phyloP scores from a whole-genome alignment of 53 echinoderm and acorn worm genomes.

The Hippasteria phrygiana region DNA sequence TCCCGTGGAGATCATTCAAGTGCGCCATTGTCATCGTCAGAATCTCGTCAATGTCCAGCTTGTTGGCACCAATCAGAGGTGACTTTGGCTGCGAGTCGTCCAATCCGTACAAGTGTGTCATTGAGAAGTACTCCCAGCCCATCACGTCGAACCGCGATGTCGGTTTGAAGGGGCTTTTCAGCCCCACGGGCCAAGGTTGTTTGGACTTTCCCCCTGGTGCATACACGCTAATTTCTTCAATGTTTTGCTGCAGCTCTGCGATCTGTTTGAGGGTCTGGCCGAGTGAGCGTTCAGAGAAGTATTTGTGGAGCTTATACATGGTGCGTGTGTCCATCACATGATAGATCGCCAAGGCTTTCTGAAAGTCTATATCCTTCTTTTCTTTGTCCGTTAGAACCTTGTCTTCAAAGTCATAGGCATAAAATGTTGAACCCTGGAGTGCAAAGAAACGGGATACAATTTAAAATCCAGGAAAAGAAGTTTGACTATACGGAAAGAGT shows the following conservation, averaged over 20 bases:
- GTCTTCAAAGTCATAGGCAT: slow-evolving; percentile 85
- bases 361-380: slow-evolving; percentile 75
- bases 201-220: slow-evolving; percentile 85
- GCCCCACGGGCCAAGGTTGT: slow-evolving; percentile 90
- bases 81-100: slow-evolving; percentile 83
- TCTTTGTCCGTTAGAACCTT: slow-evolving; percentile 81
- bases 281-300: slow-evolving; percentile 82
- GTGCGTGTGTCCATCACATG: slow-evolving; percentile 89
- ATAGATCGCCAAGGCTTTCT: slow-evolving; percentile 83
- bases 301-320: slow-evolving; percentile 95
- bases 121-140: slow-evolving; percentile 97
- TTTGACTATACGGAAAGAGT: no score
- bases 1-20: slow-evolving; percentile 88
- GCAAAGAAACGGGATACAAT: not conserved
- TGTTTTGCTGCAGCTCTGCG: slow-evolving; percentile 70
- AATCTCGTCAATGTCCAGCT: slow-evolving; percentile 95
- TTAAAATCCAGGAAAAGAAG: not conserved
- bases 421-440: slow-evolving; percentile 82
- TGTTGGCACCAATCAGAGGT: slow-evolving; percentile 87
- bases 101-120: slow-evolving; percentile 91
- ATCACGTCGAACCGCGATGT: slow-evolving; percentile 91
- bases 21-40: slow-evolving; percentile 87
- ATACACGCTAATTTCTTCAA: slow-evolving; percentile 73
- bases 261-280: slow-evolving; percentile 83
- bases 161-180: slow-evolving; percentile 79